Base-by-base conservation (phyloP, 2,113 vertebrate genomes). In the Mystacornis crossleyi region DNA sequence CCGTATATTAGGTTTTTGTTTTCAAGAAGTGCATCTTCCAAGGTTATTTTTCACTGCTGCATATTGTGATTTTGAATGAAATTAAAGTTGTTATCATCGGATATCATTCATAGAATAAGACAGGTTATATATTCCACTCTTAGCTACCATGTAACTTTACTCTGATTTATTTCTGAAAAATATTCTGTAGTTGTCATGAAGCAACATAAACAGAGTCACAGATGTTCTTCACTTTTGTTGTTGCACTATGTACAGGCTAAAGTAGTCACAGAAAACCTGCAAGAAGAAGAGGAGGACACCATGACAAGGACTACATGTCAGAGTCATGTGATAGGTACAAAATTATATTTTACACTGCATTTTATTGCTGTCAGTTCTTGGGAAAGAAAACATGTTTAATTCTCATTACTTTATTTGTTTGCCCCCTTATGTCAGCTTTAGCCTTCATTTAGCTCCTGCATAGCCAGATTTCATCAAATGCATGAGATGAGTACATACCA, bases 271-370 rank as follows among this genome's bases (percentile, higher is more conserved):
- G 97, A 98, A 98, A 98, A 97, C 96, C 89, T 97, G 87, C 97
- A 93, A 96, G 98, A 99, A 84, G 98, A 98, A 67, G 98, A 98
- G 81, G 98, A 98, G 55, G 97, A 97, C 61, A 86, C 95, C 88
- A 87, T 97, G 80, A 86, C 95, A 61, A 98, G 98, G 38, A 84
- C 98, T 31, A 83, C 97, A 26, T 98, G 98, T 98, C 99, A 99
- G 97, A 99, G 98, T 96, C 98, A 98, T 94, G 95, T 98, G 96
- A 98, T 99, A 96, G 99, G 99, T 99, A 98, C 97, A 92, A 65
- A 88, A 92, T 90, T 92, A 71, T 86, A 34, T 95, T 92, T 96
- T 95, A 90, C 42, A 51, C 40, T 78, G 53, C 14, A 64, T 96
- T 94, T 94, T 95, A 64, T 88, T 91, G 42, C 51, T 94, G 54